A percentile compares a stretch with the other conserved stretches of the same genome.
Evolutionary conservation across 2,888 invertebrate species (phyloP).

Genomic region (Seira musarum): DNA sequence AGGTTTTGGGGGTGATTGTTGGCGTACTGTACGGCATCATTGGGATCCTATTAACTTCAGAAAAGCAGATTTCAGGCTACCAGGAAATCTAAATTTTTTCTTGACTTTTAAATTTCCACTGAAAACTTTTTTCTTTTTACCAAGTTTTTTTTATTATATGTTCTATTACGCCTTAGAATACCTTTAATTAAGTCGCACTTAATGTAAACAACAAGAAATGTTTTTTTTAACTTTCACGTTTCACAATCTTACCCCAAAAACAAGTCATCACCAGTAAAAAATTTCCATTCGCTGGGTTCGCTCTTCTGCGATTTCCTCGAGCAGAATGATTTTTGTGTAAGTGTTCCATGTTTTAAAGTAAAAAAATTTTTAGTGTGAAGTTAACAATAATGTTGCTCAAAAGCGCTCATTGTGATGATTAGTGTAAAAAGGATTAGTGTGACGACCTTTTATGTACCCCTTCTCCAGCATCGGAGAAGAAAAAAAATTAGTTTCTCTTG

Average conservation of each 20-base stretch:
- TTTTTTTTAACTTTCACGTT: slow-evolving; percentile 30
- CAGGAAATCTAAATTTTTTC: slow-evolving; percentile 34
- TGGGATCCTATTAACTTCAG: slow-evolving; percentile 52
- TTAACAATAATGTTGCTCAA: slow-evolving; percentile 47
- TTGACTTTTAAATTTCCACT: slow-evolving; percentile 3
- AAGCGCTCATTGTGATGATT: slow-evolving; percentile 54
- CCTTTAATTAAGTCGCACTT: slow-evolving; percentile 39
- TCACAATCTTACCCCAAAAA: slow-evolving; percentile 45
- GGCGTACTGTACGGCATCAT: slow-evolving; percentile 58
- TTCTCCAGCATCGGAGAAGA: neutral
- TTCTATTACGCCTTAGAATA: neutral
- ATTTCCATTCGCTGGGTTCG: slow-evolving; percentile 31
- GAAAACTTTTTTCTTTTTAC: neutral
- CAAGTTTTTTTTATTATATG: slow-evolving; percentile 2
- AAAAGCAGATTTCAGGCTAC: slow-evolving; percentile 47
- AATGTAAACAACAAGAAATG: slow-evolving; percentile 5
- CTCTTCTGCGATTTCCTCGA: neutral
- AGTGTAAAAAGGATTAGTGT: slow-evolving; percentile 39
- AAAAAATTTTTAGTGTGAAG: slow-evolving; percentile 21
- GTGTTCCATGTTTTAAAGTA: slow-evolving; percentile 29
- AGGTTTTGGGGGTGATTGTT: slow-evolving; percentile 58
- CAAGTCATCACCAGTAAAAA: slow-evolving; percentile 42
- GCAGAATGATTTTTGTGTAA: slow-evolving; percentile 1
- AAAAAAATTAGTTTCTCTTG: neutral
- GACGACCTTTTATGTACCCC: slow-evolving; percentile 37